phyloP scores from a whole-genome alignment of 2,113 vertebrate genomes.

The Panthera leo region DNA sequence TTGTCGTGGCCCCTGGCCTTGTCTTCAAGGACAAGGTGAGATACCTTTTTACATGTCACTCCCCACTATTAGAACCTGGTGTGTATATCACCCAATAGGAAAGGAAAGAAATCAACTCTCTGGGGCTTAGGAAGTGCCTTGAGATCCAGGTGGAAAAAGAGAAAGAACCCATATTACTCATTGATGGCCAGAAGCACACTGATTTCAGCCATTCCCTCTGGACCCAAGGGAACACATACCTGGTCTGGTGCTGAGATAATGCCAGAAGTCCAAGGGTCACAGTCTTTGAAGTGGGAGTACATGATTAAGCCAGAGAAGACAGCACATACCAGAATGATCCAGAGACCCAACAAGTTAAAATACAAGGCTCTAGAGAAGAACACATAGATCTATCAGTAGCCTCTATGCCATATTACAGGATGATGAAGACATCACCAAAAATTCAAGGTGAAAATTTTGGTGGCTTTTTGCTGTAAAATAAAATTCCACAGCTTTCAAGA shows the following conservation, averaged over 20 bases:
- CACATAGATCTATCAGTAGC: not conserved
- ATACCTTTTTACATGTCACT: not conserved
- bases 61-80: not conserved
- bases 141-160: not conserved
- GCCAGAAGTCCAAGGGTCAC: conserved; percentile 91
- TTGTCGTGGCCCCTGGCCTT: not conserved
- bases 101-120: not conserved
- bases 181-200: not conserved
- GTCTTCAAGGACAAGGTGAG: not conserved
- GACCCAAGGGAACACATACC: conserved; percentile 75
- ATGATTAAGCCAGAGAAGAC: conserved; percentile 91
- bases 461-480: not conserved
- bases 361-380: conserved; percentile 88
- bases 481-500: not conserved
- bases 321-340: conserved; percentile 87
- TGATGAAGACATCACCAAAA: not conserved
- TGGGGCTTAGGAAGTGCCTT: not conserved
- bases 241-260: conserved; percentile 91
- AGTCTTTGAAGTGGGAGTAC: conserved; percentile 86
- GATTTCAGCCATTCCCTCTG: not conserved
- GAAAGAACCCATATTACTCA: not conserved
- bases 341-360: conserved; percentile 90
- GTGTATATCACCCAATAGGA: not conserved
- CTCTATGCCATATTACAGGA: fast-evolving
- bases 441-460: not conserved